These are phyloP conservation scores for Echinops telfairi DNA, from an alignment of 2,113 vertebrate genomes.

Conservation along the genomic window DNA sequence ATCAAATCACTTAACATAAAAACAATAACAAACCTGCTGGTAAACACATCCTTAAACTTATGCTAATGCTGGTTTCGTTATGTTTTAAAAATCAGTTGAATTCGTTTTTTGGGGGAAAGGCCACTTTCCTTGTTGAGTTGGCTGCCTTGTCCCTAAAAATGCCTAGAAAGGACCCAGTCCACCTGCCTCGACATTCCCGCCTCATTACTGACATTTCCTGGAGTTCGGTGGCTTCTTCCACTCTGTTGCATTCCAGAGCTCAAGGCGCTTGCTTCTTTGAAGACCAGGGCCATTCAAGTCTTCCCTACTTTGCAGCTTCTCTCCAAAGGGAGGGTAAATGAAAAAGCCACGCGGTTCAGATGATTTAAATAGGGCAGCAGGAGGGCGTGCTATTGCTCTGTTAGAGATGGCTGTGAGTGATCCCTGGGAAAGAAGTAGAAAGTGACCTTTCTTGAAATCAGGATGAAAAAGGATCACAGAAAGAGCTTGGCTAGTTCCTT, in stretches of 20 bases:
- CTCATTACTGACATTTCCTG: slow-evolving; percentile 71
- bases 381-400: slow-evolving; percentile 63
- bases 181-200: slow-evolving; percentile 44
- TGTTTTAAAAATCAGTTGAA: slow-evolving; percentile 47
- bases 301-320: slow-evolving; percentile 69
- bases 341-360: slow-evolving; percentile 67
- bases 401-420: slow-evolving; percentile 62
- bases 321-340: slow-evolving; percentile 73
- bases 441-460: slow-evolving; percentile 66
- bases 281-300: slow-evolving; percentile 74
- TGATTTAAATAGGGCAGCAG: slow-evolving; percentile 74
- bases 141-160: slow-evolving; percentile 52
- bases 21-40: neutral
- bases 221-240: slow-evolving; percentile 61
- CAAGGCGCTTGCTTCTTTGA: slow-evolving; percentile 76
- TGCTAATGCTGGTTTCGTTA: neutral
- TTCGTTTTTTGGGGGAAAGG: slow-evolving; percentile 11
- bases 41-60: slow-evolving; percentile 29
- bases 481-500: slow-evolving; percentile 25
- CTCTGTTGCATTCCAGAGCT: slow-evolving; percentile 76
- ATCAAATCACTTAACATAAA: slow-evolving; percentile 49
- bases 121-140: slow-evolving; percentile 37
- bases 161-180: neutral
- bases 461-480: slow-evolving; percentile 43
- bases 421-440: slow-evolving; percentile 58